A percentile compares a stretch with the other conserved stretches of the same genome.
Conservation (phyloP, 1,140 invertebrate species). For the Aporrectodea caliginosa region DNA sequence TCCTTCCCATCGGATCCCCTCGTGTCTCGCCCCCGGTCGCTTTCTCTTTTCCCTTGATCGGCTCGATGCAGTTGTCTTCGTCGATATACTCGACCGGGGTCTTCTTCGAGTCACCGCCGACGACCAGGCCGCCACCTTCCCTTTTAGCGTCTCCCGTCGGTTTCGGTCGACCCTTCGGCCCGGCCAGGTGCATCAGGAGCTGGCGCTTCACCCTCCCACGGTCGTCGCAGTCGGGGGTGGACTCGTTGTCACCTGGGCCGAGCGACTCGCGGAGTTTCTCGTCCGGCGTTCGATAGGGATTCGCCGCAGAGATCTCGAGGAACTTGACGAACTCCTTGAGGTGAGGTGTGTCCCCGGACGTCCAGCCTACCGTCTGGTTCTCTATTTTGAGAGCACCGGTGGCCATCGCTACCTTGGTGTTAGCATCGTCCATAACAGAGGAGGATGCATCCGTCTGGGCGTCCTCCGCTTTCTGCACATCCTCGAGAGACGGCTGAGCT, state of each 20-base stretch:
- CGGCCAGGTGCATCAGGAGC: neutral
- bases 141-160: neutral
- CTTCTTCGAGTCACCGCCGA: neutral
- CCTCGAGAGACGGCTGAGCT: too few relatives aligned
- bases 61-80: neutral
- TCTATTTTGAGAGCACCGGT: too few relatives aligned
- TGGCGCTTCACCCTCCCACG: neutral
- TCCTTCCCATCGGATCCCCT: neutral
- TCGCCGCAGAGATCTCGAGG: neutral
- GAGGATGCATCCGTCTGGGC: too few relatives aligned
- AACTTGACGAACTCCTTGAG: neutral
- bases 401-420: too few relatives aligned
- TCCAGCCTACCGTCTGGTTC: neutral
- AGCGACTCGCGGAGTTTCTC: neutral
- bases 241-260: neutral
- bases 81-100: neutral
- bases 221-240: neutral
- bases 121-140: neutral
- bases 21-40: too few relatives aligned
- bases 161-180: neutral
- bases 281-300: neutral
- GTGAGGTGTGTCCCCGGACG: neutral
- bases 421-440: too few relatives aligned
- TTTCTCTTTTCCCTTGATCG: too few relatives aligned
- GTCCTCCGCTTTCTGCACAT: too few relatives aligned